Conservation (phyloP, 2,888 invertebrate species). For the Acronicta psi region DNA sequence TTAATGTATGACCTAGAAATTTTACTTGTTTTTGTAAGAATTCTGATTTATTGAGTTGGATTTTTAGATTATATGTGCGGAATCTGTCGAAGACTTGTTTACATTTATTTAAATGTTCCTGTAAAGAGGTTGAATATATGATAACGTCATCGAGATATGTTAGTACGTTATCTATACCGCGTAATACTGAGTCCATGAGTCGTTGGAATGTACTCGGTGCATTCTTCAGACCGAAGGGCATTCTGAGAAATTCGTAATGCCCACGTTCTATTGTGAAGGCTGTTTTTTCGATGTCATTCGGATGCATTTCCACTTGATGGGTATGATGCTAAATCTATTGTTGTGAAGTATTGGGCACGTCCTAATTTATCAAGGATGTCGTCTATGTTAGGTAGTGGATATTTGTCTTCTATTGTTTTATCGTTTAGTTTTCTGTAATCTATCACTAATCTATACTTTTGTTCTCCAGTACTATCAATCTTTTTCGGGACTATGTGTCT, state of each 20-base stretch:
- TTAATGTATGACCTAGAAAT: constrained; percentile 43
- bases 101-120: constrained; percentile 53
- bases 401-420: constrained; percentile 53
- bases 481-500: constrained; percentile 22
- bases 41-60: constrained; percentile 49
- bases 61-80: constrained; percentile 44
- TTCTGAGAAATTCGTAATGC: constrained; percentile 63
- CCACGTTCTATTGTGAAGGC: constrained; percentile 60
- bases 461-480: constrained; percentile 16
- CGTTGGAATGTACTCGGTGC: constrained; percentile 65
- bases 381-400: constrained; percentile 52
- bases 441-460: constrained; percentile 26
- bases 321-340: constrained; percentile 47
- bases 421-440: constrained; percentile 50
- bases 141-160: constrained; percentile 31
- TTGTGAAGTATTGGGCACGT: constrained; percentile 50
- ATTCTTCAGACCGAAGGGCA: constrained; percentile 63
- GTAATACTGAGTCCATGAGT: constrained; percentile 61
- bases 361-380: constrained; percentile 53
- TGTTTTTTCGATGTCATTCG: constrained; percentile 58
- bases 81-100: constrained; percentile 56
- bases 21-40: constrained; percentile 42
- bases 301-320: constrained; percentile 44
- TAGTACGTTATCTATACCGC: constrained; percentile 53
- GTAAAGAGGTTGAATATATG: constrained; percentile 20